Percentiles rank a stretch among this genome's conserved stretches.
phyloP scores from a whole-genome alignment of 2,113 vertebrate species.

The Lepisosteus osseus region DNA sequence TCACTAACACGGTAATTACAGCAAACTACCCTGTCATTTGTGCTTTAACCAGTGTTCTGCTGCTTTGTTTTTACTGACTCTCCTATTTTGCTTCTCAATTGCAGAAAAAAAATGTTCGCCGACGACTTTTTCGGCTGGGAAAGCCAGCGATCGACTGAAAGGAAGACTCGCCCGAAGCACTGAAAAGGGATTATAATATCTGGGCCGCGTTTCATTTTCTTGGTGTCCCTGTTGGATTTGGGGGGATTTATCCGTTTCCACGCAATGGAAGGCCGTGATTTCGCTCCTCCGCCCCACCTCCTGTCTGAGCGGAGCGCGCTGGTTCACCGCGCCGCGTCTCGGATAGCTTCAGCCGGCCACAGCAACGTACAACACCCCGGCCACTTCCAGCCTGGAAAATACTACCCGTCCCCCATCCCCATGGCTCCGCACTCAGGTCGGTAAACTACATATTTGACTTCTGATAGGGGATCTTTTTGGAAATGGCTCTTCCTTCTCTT shows the following conservation, averaged over 20 bases:
- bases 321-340: conserved; percentile 83
- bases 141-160: conserved; percentile 59
- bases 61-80: conserved; percentile 30
- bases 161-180: conserved; percentile 62
- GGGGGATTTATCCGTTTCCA: conserved; percentile 61
- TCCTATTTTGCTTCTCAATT: conserved; percentile 43
- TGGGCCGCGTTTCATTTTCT: conserved; percentile 64
- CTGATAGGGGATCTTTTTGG: not conserved
- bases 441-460: conserved; percentile 33
- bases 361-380: conserved; percentile 80
- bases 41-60: conserved; percentile 1
- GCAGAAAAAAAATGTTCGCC: conserved; percentile 71
- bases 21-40: not conserved
- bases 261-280: conserved; percentile 93
- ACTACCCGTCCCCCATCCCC: conserved; percentile 89
- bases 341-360: conserved; percentile 81
- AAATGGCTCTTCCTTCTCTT: not conserved
- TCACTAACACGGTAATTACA: not conserved
- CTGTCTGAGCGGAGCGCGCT: conserved; percentile 83
- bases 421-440: conserved; percentile 96
- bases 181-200: conserved; percentile 68
- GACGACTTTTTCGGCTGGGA: conserved; percentile 56
- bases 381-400: conserved; percentile 90
- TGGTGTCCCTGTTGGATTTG: conserved; percentile 55
- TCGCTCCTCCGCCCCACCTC: conserved; percentile 88